These are phyloP conservation scores for Phylloscopus trochilus DNA, from an alignment of 2,113 vertebrate species.

Conservation along the genomic window DNA sequence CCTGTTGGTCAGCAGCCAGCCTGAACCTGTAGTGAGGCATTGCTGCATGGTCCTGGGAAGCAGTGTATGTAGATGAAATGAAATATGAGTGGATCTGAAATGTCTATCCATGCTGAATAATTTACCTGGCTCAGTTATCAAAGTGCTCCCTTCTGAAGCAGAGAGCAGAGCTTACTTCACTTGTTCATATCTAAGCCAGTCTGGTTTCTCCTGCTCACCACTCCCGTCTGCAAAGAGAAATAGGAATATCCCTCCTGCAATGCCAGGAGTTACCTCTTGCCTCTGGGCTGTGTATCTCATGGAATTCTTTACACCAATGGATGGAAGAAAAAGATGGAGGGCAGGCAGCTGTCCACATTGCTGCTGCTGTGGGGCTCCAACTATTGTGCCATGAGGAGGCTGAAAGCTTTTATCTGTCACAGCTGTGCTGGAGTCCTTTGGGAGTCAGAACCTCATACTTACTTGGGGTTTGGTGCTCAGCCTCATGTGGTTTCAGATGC, in stretches of 20 bases:
- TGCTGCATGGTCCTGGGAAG: neutral
- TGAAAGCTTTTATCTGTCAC: neutral
- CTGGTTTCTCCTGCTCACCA: neutral
- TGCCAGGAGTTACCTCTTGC: neutral
- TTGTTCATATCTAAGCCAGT: neutral
- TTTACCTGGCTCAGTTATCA: neutral
- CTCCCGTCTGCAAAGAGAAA: neutral
- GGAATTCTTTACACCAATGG: neutral
- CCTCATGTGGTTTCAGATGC: neutral
- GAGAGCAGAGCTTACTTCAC: neutral
- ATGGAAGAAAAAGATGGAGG: neutral
- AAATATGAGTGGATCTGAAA: neutral
- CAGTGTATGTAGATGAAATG: neutral
- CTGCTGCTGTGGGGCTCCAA: neutral
- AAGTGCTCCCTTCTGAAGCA: neutral
- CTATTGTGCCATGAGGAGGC: neutral
- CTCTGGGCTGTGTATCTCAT: neutral
- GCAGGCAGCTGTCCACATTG: fast-evolving
- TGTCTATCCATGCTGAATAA: neutral
- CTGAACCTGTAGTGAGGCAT: neutral
- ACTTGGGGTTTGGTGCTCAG: neutral
- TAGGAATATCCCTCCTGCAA: neutral
- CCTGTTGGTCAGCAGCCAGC: neutral
- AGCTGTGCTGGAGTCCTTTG: neutral
- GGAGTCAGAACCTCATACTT: neutral